These are phyloP conservation scores for Hycleus cichorii DNA, from an alignment of 1,140 invertebrate species.

Conservation along the genomic window DNA sequence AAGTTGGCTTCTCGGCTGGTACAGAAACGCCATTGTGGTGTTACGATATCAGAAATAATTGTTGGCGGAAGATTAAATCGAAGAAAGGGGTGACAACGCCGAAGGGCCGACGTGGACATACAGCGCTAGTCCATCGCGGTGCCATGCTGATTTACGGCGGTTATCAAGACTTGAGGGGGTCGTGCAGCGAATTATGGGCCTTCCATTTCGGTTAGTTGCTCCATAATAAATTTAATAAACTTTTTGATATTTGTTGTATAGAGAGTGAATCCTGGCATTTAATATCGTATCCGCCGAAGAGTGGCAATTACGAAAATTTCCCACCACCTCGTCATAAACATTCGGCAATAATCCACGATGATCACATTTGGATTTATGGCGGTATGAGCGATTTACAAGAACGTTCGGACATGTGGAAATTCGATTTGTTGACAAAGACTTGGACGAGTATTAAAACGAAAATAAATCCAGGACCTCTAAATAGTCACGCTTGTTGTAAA, in stretches of 20 bases:
- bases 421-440: conserved; percentile 58
- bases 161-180: conserved; percentile 80
- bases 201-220: conserved; percentile 68
- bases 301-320: conserved; percentile 40
- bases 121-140: conserved; percentile 69
- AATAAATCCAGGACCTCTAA: conserved; percentile 64
- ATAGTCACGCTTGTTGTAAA: conserved; percentile 74
- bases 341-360: conserved; percentile 70
- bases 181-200: conserved; percentile 78
- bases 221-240: conserved; percentile 24
- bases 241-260: conserved; percentile 36
- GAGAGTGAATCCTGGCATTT: conserved; percentile 72
- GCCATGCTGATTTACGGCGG: conserved; percentile 84
- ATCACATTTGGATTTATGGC: conserved; percentile 79
- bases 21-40: conserved; percentile 84
- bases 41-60: conserved; percentile 65
- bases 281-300: conserved; percentile 37
- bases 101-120: conserved; percentile 72
- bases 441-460: conserved; percentile 65
- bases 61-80: conserved; percentile 60
- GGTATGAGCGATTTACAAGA: conserved; percentile 82
- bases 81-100: conserved; percentile 53
- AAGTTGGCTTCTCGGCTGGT: conserved; percentile 69
- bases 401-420: conserved; percentile 77
- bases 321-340: conserved; percentile 77